Conservation (phyloP, 2,888 invertebrate genomes). For the Cheiracanthium punctorium region DNA sequence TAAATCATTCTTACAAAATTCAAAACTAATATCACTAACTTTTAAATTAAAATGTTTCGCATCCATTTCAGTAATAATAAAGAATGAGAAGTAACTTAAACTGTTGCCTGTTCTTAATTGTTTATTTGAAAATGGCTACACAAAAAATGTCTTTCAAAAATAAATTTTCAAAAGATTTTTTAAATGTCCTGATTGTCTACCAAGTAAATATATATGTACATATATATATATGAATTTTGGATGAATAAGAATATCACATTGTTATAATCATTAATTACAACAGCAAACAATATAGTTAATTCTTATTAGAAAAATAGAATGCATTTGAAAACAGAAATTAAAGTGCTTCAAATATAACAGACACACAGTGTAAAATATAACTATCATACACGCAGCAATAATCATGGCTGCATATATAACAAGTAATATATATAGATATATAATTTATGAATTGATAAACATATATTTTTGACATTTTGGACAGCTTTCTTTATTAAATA, state of each 20-base stretch:
- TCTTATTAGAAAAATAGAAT: constrained; percentile 44
- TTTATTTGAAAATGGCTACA: too few species aligned
- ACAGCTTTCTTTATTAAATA: background rate
- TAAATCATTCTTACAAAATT: too few species aligned
- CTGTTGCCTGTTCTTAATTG: too few species aligned
- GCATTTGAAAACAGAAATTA: constrained; percentile 31
- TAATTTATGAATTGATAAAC: constrained; percentile 11
- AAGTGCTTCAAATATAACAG: constrained; percentile 29
- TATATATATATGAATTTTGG: background rate
- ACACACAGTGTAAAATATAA: constrained; percentile 45
- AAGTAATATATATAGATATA: constrained; percentile 50
- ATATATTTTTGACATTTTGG: background rate
- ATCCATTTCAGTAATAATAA: too few species aligned
- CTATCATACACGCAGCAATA: constrained; percentile 35
- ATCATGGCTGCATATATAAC: constrained; percentile 38
- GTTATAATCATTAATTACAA: background rate
- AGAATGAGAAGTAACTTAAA: too few species aligned
- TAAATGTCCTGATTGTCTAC: background rate
- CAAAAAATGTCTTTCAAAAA: too few species aligned
- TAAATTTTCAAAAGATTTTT: too few species aligned
- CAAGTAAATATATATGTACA: too few species aligned
- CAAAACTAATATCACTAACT: too few species aligned
- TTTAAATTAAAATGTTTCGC: too few species aligned
- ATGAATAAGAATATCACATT: background rate
- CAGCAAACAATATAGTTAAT: background rate